A percentile compares a stretch with the other conserved stretches of the same genome.
Conservation (phyloP, 1,140 invertebrate species). For the Parapsyche elsis region DNA sequence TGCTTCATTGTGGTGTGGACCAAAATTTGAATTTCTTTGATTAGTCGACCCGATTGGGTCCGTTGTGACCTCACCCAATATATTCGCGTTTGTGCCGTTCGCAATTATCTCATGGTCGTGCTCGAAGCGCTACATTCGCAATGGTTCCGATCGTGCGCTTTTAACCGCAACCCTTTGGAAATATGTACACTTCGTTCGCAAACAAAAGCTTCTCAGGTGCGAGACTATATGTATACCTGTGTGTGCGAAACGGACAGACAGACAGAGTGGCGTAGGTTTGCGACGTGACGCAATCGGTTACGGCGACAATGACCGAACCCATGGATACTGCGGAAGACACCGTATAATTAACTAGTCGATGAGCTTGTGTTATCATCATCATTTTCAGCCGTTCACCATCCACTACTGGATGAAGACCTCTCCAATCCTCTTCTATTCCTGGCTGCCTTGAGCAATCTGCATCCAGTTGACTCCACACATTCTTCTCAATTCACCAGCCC, state of each 20-base stretch:
- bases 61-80: slow-evolving; percentile 18
- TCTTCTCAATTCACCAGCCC: too few relatives aligned
- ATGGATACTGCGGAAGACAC: background rate
- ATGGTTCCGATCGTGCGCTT: background rate
- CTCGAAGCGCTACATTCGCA: background rate
- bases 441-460: too few relatives aligned
- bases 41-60: background rate
- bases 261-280: background rate
- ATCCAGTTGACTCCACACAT: too few relatives aligned
- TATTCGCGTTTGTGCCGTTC: background rate
- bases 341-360: background rate
- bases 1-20: background rate
- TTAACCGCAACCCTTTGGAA: background rate
- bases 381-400: too few relatives aligned
- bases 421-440: too few relatives aligned
- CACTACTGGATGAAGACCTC: too few relatives aligned
- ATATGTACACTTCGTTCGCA: background rate
- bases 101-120: background rate
- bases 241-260: background rate
- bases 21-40: slow-evolving; percentile 15
- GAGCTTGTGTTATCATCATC: too few relatives aligned
- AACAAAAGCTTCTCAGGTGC: background rate
- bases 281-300: background rate
- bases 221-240: background rate
- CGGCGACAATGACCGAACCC: background rate